Percentiles rank a stretch among this genome's conserved stretches.
These are phyloP conservation scores for Agonopterix arenella DNA, from an alignment of 2,888 invertebrate species.

Conservation along the genomic window DNA sequence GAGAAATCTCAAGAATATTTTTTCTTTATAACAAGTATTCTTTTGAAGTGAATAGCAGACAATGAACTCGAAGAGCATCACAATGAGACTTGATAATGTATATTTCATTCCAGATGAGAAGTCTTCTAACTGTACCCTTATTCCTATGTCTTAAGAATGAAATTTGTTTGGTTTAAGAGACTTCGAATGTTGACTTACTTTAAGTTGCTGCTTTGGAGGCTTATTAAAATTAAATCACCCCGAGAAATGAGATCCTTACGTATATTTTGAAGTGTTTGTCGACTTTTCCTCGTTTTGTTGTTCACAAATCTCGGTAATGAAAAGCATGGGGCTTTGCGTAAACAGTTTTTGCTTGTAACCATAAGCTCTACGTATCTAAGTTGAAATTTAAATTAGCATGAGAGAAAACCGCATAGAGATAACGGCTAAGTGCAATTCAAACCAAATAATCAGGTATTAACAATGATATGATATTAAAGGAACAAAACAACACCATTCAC, in stretches of 20 bases:
- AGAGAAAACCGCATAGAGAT: too few relatives aligned
- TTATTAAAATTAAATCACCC: slow-evolving; percentile 51
- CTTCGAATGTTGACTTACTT: too few relatives aligned
- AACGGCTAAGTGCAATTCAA: too few relatives aligned
- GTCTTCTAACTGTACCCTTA: not conserved
- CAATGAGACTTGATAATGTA: slow-evolving; percentile 44
- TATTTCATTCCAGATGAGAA: too few relatives aligned
- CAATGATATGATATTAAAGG: too few relatives aligned
- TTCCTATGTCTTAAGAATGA: not conserved
- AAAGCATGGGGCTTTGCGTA: too few relatives aligned
- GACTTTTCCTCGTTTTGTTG: slow-evolving; percentile 26
- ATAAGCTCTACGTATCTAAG: too few relatives aligned
- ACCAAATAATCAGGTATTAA: too few relatives aligned
- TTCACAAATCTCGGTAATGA: not conserved
- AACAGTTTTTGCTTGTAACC: too few relatives aligned
- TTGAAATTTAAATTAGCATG: too few relatives aligned
- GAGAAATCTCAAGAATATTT: slow-evolving; percentile 23
- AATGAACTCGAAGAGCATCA: slow-evolving; percentile 35
- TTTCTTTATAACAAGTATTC: slow-evolving; percentile 38
- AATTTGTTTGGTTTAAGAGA: not conserved
- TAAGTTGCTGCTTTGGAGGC: slow-evolving; percentile 41
- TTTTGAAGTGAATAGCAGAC: slow-evolving; percentile 33
- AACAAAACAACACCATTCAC: too few relatives aligned
- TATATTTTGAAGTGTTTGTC: slow-evolving; percentile 28
- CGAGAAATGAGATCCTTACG: slow-evolving; percentile 36